Conservation (phyloP, 2,888 invertebrate genomes). For the Branchipolynoe longqiensis region DNA sequence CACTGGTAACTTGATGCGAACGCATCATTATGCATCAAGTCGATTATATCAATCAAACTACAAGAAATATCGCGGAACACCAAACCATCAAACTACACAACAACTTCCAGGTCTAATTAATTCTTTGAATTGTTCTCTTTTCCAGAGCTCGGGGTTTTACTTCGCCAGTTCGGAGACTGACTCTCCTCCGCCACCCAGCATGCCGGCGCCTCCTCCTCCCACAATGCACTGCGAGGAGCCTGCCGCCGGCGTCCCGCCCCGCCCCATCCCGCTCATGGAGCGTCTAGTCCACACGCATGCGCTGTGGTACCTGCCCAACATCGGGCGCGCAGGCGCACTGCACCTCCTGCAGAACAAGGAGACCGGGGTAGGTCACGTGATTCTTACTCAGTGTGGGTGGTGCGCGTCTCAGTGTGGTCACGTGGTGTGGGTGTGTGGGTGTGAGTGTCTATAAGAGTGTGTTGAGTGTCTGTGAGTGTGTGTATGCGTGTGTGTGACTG, state of each 20-base stretch:
- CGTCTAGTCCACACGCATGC: conserved; percentile 94
- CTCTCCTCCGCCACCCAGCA: neutral
- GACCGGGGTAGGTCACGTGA: conserved; percentile 87
- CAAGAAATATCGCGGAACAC: no score
- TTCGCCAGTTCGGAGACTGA: conserved; percentile 55
- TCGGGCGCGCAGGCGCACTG: conserved; percentile 95
- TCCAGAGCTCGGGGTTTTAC: conserved; percentile 50
- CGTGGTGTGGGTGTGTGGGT: no score
- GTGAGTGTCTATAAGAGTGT: no score
- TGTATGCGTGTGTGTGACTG: neutral
- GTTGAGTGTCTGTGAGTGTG: neutral
- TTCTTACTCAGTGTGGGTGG: no score
- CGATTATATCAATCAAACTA: no score
- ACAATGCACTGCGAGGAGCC: conserved; percentile 1
- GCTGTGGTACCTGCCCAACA: conserved; percentile 96
- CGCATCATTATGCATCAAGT: no score
- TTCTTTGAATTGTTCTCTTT: no score
- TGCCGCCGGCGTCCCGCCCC: neutral
- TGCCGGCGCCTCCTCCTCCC: conserved; percentile 38
- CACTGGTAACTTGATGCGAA: no score
- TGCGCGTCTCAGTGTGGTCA: no score
- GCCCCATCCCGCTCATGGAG: conserved; percentile 83
- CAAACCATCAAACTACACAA: no score
- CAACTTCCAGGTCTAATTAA: no score
- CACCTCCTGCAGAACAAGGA: conserved; percentile 96